These are phyloP conservation scores for Saguinus imperator DNA, from an alignment of 2,113 vertebrate species.

Conservation along the genomic window DNA sequence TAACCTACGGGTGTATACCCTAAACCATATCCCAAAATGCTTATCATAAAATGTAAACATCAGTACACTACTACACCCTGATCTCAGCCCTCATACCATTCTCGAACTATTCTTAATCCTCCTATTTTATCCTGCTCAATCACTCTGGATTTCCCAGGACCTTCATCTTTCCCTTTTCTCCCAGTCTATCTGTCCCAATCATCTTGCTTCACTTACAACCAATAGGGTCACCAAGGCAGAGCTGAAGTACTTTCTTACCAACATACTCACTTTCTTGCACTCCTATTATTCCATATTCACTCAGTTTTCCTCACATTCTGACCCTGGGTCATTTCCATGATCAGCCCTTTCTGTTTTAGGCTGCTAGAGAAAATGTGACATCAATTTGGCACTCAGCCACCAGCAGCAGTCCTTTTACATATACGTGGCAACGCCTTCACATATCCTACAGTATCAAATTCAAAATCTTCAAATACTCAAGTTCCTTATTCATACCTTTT, in stretches of 20 bases:
- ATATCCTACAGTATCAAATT: neutral
- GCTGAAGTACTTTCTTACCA: neutral
- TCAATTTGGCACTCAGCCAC: neutral
- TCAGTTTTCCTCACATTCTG: neutral
- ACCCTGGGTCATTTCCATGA: neutral
- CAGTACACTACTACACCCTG: neutral
- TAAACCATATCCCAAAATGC: neutral
- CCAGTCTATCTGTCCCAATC: neutral
- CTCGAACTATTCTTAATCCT: neutral
- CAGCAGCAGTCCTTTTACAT: neutral
- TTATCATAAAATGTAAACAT: neutral
- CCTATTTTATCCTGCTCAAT: neutral
- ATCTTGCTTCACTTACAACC: neutral
- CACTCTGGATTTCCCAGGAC: neutral
- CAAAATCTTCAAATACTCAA: neutral
- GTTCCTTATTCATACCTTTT: neutral
- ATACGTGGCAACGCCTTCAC: rapidly evolving
- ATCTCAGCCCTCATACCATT: neutral
- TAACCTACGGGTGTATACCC: no score
- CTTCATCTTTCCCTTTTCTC: neutral
- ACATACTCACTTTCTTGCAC: neutral
- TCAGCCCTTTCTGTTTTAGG: neutral
- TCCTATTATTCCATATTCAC: neutral
- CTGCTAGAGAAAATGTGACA: neutral
- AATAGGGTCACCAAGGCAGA: neutral